Conservation (phyloP, 30 jellyfish, hydroid and myxozoan genomes). For the Euphysa ruthae region DNA sequence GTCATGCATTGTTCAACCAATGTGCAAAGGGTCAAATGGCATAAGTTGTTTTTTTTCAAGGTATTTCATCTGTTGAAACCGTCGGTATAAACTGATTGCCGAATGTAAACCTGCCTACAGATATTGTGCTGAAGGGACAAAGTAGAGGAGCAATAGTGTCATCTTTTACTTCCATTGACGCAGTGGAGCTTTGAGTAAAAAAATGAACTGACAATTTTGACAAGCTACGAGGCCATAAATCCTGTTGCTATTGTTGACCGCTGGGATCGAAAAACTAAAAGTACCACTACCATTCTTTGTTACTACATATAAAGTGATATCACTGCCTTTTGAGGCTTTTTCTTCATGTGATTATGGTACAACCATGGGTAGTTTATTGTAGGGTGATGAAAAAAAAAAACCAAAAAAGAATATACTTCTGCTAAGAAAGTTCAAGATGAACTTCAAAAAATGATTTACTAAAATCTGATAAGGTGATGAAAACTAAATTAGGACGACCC, state of each 20-base stretch:
- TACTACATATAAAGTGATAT: neutral
- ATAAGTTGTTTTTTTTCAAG: conserved; percentile 10
- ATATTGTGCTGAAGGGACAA: neutral
- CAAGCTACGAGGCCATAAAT: conserved; percentile 8
- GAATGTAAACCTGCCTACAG: neutral
- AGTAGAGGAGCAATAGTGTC: conserved; percentile 3
- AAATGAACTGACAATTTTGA: neutral
- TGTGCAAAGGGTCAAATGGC: conserved; percentile 15
- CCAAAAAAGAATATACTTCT: neutral
- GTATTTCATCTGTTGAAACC: conserved; percentile 7
- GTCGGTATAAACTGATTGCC: conserved; percentile 12
- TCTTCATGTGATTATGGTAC: neutral
- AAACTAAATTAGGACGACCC: conserved; percentile 14
- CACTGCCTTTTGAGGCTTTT: neutral
- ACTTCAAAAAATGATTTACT: neutral
- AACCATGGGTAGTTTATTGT: neutral
- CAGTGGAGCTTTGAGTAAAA: neutral
- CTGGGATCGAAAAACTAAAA: neutral
- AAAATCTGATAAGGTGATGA: conserved; percentile 3
- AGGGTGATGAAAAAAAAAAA: too few species aligned
- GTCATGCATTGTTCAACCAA: neutral
- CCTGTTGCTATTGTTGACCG: neutral
- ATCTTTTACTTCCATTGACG: neutral
- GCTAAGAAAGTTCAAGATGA: neutral
- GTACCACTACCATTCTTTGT: neutral